Evolutionary conservation across 2,113 vertebrate species (phyloP).

Genomic region (Phyllopteryx taeniolatus): DNA sequence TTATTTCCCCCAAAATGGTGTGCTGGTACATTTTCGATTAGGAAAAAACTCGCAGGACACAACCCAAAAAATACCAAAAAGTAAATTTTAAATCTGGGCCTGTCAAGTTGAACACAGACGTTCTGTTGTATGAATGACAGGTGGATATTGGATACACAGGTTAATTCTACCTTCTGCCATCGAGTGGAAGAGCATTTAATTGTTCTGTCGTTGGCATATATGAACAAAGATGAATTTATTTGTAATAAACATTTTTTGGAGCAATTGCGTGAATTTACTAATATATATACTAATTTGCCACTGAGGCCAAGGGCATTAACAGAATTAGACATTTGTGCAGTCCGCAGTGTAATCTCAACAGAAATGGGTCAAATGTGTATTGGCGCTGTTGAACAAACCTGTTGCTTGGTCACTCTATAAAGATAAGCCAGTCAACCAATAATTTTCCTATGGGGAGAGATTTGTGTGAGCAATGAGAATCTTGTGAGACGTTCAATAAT

Average conservation of each 20-base stretch:
- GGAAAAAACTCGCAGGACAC: too few species aligned
- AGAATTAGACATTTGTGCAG: background rate
- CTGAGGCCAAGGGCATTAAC: slow-evolving; percentile 1
- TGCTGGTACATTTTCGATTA: too few species aligned
- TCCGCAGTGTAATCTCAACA: background rate
- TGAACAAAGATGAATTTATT: too few species aligned
- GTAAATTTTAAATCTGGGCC: too few species aligned
- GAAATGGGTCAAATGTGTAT: background rate
- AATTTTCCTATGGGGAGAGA: slow-evolving; percentile 12
- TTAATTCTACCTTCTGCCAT: too few species aligned
- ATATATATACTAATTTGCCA: background rate
- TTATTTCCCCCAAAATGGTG: too few species aligned
- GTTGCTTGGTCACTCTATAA: slow-evolving; percentile 23
- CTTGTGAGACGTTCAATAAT: slow-evolving; percentile 9
- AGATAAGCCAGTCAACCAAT: slow-evolving; percentile 43
- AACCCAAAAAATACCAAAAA: too few species aligned
- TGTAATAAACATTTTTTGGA: background rate
- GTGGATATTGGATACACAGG: too few species aligned
- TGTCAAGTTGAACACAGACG: too few species aligned
- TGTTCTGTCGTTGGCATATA: too few species aligned
- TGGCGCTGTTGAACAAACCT: background rate
- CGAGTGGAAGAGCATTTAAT: too few species aligned
- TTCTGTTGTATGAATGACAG: too few species aligned
- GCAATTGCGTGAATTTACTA: background rate
- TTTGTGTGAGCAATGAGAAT: slow-evolving; percentile 15